Conservation (phyloP, 2,113 vertebrate species). For the Marmota flaviventris region DNA sequence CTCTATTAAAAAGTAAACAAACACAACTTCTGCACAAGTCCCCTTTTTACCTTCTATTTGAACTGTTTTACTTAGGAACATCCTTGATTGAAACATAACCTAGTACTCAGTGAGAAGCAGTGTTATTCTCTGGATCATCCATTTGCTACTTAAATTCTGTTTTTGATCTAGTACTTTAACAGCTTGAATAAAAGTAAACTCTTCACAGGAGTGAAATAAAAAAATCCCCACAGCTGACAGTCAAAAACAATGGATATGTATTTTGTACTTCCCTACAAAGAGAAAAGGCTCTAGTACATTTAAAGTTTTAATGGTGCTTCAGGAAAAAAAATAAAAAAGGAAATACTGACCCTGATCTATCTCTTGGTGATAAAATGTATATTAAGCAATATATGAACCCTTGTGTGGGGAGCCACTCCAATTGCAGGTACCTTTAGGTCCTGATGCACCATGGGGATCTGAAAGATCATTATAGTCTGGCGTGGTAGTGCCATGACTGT, state of each 20-base stretch:
- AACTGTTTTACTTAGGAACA: neutral
- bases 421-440: no score
- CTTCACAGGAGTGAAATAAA: conserved; percentile 47
- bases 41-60: neutral
- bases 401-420: no score
- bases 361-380: neutral
- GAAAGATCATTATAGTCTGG: no score
- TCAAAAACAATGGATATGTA: conserved; percentile 6
- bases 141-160: conserved; percentile 54
- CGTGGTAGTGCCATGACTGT: no score
- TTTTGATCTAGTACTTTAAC: conserved; percentile 57
- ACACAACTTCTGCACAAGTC: neutral
- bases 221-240: neutral
- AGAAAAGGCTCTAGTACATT: neutral
- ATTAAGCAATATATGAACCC: neutral
- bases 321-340: neutral
- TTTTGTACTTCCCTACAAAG: neutral
- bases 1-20: neutral
- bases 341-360: neutral
- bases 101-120: neutral
- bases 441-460: no score
- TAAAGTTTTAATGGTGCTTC: conserved; percentile 38
- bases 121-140: conserved; percentile 31
- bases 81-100: neutral
- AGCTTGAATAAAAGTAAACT: conserved; percentile 66